Evolutionary conservation across 1,140 invertebrate genomes (phyloP).

Genomic region (Leptopilina clavipes): DNA sequence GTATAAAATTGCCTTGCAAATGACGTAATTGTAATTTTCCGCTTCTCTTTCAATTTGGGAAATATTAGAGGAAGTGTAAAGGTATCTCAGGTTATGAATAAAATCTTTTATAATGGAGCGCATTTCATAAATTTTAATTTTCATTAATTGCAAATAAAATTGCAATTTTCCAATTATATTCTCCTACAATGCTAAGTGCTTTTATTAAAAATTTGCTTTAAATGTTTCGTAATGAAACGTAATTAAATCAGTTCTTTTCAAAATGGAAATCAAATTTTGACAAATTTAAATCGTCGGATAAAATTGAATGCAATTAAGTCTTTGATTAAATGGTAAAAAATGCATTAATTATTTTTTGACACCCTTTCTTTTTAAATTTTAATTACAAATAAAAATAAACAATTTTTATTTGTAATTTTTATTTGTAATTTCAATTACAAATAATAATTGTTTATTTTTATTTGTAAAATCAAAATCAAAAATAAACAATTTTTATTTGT

Average conservation of each 20-base stretch:
- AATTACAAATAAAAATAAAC: too few species aligned
- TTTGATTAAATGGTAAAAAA: too few species aligned
- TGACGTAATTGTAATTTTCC: slow-evolving; percentile 22
- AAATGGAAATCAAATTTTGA: not conserved
- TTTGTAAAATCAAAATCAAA: too few species aligned
- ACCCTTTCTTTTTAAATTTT: too few species aligned
- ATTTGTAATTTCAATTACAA: too few species aligned
- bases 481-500: too few species aligned
- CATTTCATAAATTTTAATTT: slow-evolving; percentile 1
- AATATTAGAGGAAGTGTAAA: slow-evolving; percentile 3
- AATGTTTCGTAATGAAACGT: not conserved
- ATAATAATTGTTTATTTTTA: too few species aligned
- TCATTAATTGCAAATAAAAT: not conserved
- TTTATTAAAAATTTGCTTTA: not conserved
- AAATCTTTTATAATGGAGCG: slow-evolving; percentile 12
- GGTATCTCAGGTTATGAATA: not conserved
- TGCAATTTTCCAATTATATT: slow-evolving; percentile 5
- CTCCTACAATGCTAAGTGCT: not conserved
- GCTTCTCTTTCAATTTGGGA: slow-evolving; percentile 10
- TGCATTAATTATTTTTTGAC: too few species aligned
- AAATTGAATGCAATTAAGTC: not conserved
- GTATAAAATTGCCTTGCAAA: slow-evolving; percentile 13
- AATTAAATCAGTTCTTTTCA: not conserved
- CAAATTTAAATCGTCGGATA: not conserved
- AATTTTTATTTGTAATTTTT: too few species aligned